A percentile compares a stretch with the other conserved stretches of the same genome.
These are phyloP conservation scores for Drosophila setifemur DNA, from an alignment of 1,140 invertebrate genomes.

Conservation along the genomic window DNA sequence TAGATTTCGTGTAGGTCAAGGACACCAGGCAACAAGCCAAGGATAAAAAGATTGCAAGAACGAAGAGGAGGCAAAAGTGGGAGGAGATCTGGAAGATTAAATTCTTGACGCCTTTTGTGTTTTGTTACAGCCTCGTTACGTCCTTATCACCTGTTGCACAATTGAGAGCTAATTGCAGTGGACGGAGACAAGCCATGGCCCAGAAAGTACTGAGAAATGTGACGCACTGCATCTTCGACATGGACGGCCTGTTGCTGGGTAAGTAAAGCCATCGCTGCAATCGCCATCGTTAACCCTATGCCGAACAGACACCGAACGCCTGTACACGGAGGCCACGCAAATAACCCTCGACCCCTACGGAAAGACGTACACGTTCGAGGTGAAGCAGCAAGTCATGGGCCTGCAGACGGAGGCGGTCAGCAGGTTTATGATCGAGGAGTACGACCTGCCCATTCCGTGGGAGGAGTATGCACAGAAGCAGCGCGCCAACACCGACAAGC, in stretches of 20 bases:
- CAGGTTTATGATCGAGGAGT: constrained; percentile 85
- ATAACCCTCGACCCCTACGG: constrained; percentile 87
- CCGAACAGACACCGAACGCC: constrained; percentile 89
- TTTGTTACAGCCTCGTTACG: constrained; percentile 20
- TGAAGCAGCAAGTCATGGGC: constrained; percentile 90
- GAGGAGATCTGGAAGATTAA: too few species aligned
- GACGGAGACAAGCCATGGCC: constrained; percentile 46
- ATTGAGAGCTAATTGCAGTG: not conserved
- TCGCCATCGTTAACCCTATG: constrained; percentile 47
- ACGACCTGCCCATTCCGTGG: constrained; percentile 87
- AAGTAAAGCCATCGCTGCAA: constrained; percentile 72
- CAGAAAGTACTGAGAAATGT: constrained; percentile 84
- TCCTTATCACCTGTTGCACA: constrained; percentile 15
- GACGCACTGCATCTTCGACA: constrained; percentile 93
- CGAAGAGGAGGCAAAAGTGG: not conserved
- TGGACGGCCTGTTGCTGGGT: constrained; percentile 92
- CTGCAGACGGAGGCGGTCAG: constrained; percentile 86
- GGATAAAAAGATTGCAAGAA: too few species aligned
- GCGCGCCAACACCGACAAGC: constrained; percentile 80
- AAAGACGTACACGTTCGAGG: constrained; percentile 89
- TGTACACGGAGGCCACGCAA: constrained; percentile 89
- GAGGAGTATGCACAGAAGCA: constrained; percentile 86
- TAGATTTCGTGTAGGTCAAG: constrained; percentile 38
- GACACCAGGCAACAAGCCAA: not conserved
- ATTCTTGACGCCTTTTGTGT: constrained; percentile 15